Evolutionary conservation across 2,113 vertebrate genomes (phyloP).

Genomic region (Ellobius talpinus): DNA sequence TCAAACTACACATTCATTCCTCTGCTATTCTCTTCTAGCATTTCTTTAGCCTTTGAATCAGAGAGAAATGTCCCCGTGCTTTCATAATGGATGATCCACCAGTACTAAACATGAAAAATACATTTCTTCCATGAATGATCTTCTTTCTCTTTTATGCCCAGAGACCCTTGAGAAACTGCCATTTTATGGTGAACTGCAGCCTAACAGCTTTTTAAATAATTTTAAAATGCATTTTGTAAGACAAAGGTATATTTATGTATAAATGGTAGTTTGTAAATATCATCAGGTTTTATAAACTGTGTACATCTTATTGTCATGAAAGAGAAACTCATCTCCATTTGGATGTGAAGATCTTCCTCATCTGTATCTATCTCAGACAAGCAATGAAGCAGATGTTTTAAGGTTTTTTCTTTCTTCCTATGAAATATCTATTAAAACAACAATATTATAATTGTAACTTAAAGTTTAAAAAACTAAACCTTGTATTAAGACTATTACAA

Average conservation of each 20-base stretch:
- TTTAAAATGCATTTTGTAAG: conserved; percentile 9
- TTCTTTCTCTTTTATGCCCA: conserved; percentile 24
- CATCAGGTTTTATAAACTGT: conserved; percentile 52
- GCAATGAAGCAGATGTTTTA: conserved; percentile 1
- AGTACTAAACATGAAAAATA: not conserved
- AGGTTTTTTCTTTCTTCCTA: not conserved
- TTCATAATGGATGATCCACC: not conserved
- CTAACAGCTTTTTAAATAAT: not conserved
- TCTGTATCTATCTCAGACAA: not conserved
- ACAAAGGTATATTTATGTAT: conserved; percentile 5
- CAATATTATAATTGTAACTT: not conserved
- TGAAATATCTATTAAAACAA: conserved; percentile 29
- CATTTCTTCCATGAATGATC: not conserved
- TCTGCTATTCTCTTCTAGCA: not conserved
- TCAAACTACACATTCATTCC: conserved; percentile 8
- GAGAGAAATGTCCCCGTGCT: not conserved
- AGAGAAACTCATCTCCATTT: conserved; percentile 32
- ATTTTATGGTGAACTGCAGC: not conserved
- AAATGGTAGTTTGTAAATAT: conserved; percentile 38
- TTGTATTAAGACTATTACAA: conserved; percentile 35
- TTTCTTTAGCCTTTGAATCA: not conserved
- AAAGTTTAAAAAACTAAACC: conserved; percentile 21
- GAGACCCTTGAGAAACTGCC: not conserved
- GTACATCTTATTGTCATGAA: conserved; percentile 24
- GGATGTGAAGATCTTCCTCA: conserved; percentile 3